Conservation (phyloP, 2,113 vertebrate species). For the Eubucco bourcierii region DNA sequence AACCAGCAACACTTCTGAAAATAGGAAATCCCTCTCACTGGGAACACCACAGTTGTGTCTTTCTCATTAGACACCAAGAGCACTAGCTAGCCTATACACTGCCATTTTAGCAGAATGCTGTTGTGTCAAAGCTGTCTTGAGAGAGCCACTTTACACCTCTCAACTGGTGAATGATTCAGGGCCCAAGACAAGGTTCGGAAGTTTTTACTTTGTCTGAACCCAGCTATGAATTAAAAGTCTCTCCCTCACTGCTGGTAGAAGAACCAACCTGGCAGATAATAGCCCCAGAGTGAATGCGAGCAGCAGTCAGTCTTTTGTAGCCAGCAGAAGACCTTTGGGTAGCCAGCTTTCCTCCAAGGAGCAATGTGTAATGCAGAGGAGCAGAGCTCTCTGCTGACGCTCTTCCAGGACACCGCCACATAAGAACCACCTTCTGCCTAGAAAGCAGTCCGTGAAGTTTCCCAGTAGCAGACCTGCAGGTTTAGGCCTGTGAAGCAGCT, state of each 20-base stretch:
- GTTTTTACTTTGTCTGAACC: background rate
- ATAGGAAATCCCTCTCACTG: constrained; percentile 33
- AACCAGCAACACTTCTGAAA: constrained; percentile 44
- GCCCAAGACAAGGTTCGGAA: background rate
- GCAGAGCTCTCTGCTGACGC: background rate
- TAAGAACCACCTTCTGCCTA: background rate
- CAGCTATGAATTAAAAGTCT: background rate
- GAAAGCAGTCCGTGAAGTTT: background rate
- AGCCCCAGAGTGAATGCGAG: background rate
- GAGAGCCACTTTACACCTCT: background rate
- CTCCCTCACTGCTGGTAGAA: background rate
- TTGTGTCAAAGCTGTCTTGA: background rate
- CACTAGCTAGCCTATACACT: background rate
- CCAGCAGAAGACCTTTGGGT: background rate
- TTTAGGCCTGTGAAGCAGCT: background rate
- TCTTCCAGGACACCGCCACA: background rate
- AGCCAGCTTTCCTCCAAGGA: background rate
- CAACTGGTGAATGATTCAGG: background rate
- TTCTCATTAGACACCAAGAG: background rate
- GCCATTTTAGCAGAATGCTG: background rate
- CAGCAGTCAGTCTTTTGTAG: background rate
- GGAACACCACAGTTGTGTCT: background rate
- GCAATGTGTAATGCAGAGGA: background rate
- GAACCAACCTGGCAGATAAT: background rate
- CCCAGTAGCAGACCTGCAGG: background rate